Evolutionary conservation across 1,140 invertebrate species (phyloP).

Genomic region (Caenorhabditis briggsae): DNA sequence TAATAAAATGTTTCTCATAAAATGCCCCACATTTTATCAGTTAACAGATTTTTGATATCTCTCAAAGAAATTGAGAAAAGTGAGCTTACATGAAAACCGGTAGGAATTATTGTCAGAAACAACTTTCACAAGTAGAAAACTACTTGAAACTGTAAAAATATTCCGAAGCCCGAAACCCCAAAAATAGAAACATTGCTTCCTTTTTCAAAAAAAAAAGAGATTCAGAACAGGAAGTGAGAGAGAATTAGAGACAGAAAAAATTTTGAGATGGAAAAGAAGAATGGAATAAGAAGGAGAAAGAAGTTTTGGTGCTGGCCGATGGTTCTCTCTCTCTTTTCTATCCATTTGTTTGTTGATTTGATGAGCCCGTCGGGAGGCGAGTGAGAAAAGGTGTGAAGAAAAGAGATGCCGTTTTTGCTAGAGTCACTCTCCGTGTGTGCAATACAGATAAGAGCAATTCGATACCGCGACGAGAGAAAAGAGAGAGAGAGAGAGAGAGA

Average conservation of each 20-base stretch:
- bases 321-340: neutral
- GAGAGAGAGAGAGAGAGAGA: neutral
- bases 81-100: too few relatives aligned
- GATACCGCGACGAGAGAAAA: neutral
- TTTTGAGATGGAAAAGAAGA: neutral
- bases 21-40: too few relatives aligned
- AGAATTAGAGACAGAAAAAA: neutral
- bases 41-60: too few relatives aligned
- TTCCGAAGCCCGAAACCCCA: too few relatives aligned
- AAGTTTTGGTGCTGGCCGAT: slow-evolving; percentile 12
- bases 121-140: too few relatives aligned
- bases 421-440: slow-evolving; percentile 12
- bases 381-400: slow-evolving; percentile 1
- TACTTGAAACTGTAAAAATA: too few relatives aligned
- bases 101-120: too few relatives aligned
- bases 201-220: neutral
- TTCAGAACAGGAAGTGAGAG: slow-evolving; percentile 43
- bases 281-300: neutral
- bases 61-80: too few relatives aligned
- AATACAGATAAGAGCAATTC: slow-evolving; percentile 39
- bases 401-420: neutral
- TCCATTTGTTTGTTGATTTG: slow-evolving; percentile 50
- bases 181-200: slow-evolving; percentile 33
- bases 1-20: too few relatives aligned
- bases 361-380: slow-evolving; percentile 9